Percentiles rank a stretch among this genome's conserved stretches.
phyloP scores from a whole-genome alignment of 1,140 invertebrate species.

The Archivesica marissinica region DNA sequence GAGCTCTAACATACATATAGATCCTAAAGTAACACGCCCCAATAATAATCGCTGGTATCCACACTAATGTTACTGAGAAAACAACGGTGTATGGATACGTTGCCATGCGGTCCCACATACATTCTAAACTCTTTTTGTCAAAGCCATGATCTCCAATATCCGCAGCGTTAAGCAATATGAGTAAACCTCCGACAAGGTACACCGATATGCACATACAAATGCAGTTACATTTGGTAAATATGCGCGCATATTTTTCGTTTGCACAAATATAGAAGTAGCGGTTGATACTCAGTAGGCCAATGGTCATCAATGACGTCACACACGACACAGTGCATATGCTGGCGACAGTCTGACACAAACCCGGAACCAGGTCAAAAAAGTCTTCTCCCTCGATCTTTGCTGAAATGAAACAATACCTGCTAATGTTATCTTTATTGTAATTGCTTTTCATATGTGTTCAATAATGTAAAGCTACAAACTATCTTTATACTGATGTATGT shows the following conservation, averaged over 20 bases:
- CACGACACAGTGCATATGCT: conserved; percentile 74
- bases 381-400: too few species aligned
- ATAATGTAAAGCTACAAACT: too few species aligned
- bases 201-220: conserved; percentile 64
- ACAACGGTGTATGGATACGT: conserved; percentile 75
- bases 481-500: too few species aligned
- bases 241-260: conserved; percentile 71
- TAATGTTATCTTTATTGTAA: too few species aligned
- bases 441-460: too few species aligned
- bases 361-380: too few species aligned
- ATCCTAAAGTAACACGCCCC: too few species aligned
- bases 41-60: conserved; percentile 72
- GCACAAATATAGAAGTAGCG: conserved; percentile 76
- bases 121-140: too few species aligned
- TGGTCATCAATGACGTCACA: conserved; percentile 73
- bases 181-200: conserved; percentile 61
- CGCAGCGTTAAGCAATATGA: conserved; percentile 69
- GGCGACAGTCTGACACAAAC: conserved; percentile 74
- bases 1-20: conserved; percentile 67
- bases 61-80: conserved; percentile 72
- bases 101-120: too few species aligned
- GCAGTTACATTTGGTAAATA: conserved; percentile 72
- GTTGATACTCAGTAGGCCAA: conserved; percentile 77
- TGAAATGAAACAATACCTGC: too few species aligned
- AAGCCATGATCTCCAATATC: conserved; percentile 75